Conservation (phyloP, 2,797 vertebrate genomes). For the Microchirus variegatus region DNA sequence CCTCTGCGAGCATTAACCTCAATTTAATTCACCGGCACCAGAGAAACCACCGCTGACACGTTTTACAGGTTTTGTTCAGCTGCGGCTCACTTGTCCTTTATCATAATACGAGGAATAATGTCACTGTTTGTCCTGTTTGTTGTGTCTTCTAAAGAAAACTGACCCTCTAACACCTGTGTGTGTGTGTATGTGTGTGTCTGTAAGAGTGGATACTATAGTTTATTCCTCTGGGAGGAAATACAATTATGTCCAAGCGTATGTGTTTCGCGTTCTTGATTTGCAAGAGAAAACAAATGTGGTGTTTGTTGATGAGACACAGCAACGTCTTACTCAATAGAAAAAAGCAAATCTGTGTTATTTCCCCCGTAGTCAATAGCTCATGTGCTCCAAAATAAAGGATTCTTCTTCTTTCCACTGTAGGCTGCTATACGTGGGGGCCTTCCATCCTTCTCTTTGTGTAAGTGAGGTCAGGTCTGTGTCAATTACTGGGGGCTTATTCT, state of each 20-base stretch:
- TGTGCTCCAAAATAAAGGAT: conserved; percentile 8
- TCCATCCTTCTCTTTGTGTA: conserved; percentile 50
- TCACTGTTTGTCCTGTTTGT: conserved; percentile 4
- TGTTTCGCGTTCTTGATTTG: conserved; percentile 61
- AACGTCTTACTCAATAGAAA: conserved; percentile 27
- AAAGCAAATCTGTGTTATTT: conserved; percentile 4
- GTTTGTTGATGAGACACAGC: conserved; percentile 49
- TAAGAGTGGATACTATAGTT: neutral
- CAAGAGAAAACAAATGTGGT: conserved; percentile 48
- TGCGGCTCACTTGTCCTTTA: conserved; percentile 4
- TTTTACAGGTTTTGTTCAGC: conserved; percentile 23
- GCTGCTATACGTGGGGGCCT: conserved; percentile 29
- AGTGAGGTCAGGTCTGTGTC: conserved; percentile 73
- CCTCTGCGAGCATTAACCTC: conserved; percentile 10
- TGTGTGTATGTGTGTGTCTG: neutral
- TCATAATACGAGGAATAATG: conserved; percentile 7
- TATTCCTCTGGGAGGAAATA: neutral
- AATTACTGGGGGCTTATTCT: conserved; percentile 76
- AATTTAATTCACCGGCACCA: conserved; percentile 21
- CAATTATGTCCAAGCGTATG: conserved; percentile 24
- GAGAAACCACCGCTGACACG: conserved; percentile 9
- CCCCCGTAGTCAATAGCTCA: conserved; percentile 10
- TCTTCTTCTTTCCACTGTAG: conserved; percentile 15
- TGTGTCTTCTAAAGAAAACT: conserved; percentile 14
- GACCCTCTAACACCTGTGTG: conserved; percentile 1